Base-by-base conservation (phyloP, 2,797 vertebrate genomes). In the Anguilla pacifica region DNA sequence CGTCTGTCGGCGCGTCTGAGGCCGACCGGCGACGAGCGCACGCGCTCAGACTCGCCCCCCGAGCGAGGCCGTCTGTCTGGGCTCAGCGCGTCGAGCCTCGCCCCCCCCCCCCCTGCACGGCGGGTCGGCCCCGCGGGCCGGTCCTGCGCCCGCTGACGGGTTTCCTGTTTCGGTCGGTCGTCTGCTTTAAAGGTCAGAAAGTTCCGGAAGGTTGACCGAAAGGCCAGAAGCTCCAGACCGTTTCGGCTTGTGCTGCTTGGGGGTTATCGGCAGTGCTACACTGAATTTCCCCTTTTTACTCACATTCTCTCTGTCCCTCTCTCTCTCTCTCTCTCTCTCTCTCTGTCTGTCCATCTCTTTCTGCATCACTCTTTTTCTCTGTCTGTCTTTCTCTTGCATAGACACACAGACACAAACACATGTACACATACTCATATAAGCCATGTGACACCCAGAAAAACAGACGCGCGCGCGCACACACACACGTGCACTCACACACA, bases 151-250 rank as follows among this genome's bases (percentile, higher is more conserved):
- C 15, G 39, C 39, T 3, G 9, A 19, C 82, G n/a, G 49, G 17
- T 53, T 61, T 6, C n/a, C 7, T 86, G 31, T 35, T 79, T 1
- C 35, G 22, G 11, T 7, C 35, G 59, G 17, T 61, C 25, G 88
- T 28, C 53, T 51, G 17, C 2, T 91, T 89, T 86, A 88, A 79
- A 89, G 46, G 9, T 35, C 83, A 22, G 82, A 49, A 53, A 15
- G 53, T 74, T 25, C n/a, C 43, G 35, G 86, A 81, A 53, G 35
- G 15, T 9, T 43, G 74, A 2, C 74, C 6, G 10, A 22, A 79
- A 79, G 39, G 74, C 70, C 70, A 22, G 35, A 79, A 31, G 35
- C 43, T 17, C 39, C 10, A 35, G 13, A 39, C 72, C 17, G 31
- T 22, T 46, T 79, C 39, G 22, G 39, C 22, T 19, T 39, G 67